A percentile compares a stretch with the other conserved stretches of the same genome.
These are phyloP conservation scores for Caiman crocodilus DNA, from an alignment of 2,797 vertebrate species.

Conservation along the genomic window DNA sequence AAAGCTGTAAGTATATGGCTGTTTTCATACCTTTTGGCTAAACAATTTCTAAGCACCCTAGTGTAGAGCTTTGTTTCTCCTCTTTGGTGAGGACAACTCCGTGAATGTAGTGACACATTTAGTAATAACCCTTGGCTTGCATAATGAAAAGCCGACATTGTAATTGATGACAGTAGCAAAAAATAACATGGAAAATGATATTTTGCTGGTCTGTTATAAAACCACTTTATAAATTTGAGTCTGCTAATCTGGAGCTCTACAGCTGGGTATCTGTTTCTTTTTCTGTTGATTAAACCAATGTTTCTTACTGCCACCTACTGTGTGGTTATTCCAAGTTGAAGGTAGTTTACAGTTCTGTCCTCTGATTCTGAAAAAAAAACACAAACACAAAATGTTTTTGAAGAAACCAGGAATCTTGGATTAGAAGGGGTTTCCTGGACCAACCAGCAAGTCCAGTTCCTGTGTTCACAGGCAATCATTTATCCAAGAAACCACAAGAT, in stretches of 20 bases:
- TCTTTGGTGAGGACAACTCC: background rate
- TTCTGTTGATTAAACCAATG: background rate
- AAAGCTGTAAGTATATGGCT: background rate
- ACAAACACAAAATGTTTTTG: background rate
- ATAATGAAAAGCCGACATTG: background rate
- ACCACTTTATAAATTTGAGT: background rate
- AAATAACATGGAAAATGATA: rapidly evolving
- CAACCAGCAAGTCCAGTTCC: too few species aligned
- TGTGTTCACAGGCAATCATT: too few species aligned
- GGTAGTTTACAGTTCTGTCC: background rate
- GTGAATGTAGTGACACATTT: rapidly evolving
- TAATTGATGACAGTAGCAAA: background rate
- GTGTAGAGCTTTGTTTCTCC: rapidly evolving
- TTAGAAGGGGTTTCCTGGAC: too few species aligned
- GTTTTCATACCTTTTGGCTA: background rate
- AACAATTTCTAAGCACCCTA: background rate
- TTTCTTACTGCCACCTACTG: slow-evolving; percentile 76
- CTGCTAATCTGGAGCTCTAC: background rate
- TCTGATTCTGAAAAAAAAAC: background rate
- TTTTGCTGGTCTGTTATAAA: background rate
- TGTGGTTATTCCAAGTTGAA: background rate
- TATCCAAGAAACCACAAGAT: too few species aligned
- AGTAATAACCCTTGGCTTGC: background rate
- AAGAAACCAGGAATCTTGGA: background rate
- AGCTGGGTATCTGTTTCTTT: background rate